phyloP scores from a whole-genome alignment of 2,113 vertebrate genomes.

The Cephalopholis sonnerati region DNA sequence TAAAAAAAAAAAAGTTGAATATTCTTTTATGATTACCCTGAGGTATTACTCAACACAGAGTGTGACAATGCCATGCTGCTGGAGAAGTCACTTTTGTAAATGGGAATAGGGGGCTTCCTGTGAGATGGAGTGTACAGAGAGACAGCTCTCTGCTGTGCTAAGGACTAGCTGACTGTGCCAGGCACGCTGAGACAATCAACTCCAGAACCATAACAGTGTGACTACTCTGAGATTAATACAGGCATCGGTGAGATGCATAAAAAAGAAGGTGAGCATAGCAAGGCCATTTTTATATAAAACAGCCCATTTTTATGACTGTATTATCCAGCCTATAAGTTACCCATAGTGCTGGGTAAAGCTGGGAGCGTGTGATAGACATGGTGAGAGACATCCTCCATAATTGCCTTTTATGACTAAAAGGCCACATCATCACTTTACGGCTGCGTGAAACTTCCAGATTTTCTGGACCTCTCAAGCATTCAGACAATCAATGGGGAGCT shows the following conservation, averaged over 20 bases:
- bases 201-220: slow-evolving; percentile 49
- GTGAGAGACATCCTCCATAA: slow-evolving; percentile 34
- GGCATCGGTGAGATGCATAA: slow-evolving; percentile 38
- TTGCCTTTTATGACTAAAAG: slow-evolving; percentile 56
- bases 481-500: slow-evolving; percentile 27
- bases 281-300: slow-evolving; percentile 47
- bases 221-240: slow-evolving; percentile 60
- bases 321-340: slow-evolving; percentile 35
- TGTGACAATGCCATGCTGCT: slow-evolving; percentile 36
- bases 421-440: slow-evolving; percentile 44
- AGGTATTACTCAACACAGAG: slow-evolving; percentile 22
- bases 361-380: slow-evolving; percentile 43
- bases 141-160: slow-evolving; percentile 50
- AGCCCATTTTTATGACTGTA: slow-evolving; percentile 33
- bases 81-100: slow-evolving; percentile 29
- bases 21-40: slow-evolving; percentile 5
- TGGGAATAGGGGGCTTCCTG: slow-evolving; percentile 32
- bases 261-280: slow-evolving; percentile 27
- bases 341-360: slow-evolving; percentile 6
- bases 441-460: slow-evolving; percentile 41
- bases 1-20: background rate
- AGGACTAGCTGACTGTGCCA: slow-evolving; percentile 55
- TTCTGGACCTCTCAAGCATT: slow-evolving; percentile 34
- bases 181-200: slow-evolving; percentile 67
- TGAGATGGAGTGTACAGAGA: slow-evolving; percentile 38